Evolutionary conservation across 2,797 vertebrate species (phyloP).

Genomic region (Paguma larvata): DNA sequence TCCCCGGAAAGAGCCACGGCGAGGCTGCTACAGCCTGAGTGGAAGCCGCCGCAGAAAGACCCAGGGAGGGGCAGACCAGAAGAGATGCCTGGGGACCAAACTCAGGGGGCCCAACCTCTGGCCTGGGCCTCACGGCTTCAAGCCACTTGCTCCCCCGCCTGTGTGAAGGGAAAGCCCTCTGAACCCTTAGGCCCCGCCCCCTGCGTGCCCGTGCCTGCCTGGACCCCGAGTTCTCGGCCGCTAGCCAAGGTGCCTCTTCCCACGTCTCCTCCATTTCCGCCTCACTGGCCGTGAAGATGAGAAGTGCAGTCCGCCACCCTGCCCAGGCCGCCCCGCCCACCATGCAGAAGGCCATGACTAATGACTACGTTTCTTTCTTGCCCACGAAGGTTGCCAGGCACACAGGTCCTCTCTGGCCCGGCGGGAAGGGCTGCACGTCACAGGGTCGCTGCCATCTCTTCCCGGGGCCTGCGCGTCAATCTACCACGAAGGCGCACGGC

Average conservation of each 20-base stretch:
- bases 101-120: too few relatives aligned
- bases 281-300: neutral
- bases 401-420: neutral
- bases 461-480: neutral
- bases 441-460: neutral
- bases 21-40: neutral
- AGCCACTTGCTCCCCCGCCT: neutral
- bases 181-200: too few relatives aligned
- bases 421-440: neutral
- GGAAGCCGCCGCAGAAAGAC: neutral
- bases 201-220: neutral
- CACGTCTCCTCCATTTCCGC: neutral
- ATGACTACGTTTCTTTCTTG: rapidly evolving
- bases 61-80: neutral
- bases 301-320: too few relatives aligned
- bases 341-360: rapidly evolving
- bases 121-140: neutral
- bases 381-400: neutral
- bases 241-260: neutral
- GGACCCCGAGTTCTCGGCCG: too few relatives aligned
- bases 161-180: neutral
- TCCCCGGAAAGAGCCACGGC: neutral
- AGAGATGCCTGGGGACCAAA: neutral
- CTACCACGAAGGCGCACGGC: neutral
- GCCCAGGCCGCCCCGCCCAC: neutral